phyloP scores from a whole-genome alignment of 1,140 invertebrate genomes.

The Lepidurus packardi region DNA sequence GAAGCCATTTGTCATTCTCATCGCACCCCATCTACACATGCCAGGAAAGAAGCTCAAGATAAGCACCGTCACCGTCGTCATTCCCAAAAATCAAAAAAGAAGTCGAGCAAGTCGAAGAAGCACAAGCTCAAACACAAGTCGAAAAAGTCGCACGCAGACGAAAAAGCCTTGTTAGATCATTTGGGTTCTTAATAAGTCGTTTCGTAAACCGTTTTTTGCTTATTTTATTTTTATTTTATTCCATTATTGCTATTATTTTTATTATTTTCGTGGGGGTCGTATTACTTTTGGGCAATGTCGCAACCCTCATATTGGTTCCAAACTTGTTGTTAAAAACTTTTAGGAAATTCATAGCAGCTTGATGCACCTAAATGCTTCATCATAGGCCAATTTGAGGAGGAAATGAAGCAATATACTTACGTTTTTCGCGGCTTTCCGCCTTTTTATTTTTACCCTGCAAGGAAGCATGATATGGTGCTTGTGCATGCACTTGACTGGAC shows the following conservation, averaged over 20 bases:
- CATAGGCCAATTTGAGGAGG: conserved; percentile 8
- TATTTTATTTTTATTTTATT: not conserved
- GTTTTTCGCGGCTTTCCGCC: not conserved
- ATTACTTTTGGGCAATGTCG: no score
- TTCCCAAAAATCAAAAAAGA: not conserved
- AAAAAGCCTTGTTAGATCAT: not conserved
- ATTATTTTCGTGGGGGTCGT: no score
- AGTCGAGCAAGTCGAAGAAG: not conserved
- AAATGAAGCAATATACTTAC: conserved; percentile 12
- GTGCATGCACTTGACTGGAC: not conserved
- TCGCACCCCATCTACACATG: not conserved
- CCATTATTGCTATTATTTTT: no score
- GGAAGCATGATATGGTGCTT: not conserved
- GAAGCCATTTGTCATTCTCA: conserved; percentile 14
- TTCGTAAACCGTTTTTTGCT: not conserved
- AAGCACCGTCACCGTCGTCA: not conserved
- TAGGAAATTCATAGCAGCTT: not conserved
- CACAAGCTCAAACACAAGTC: not conserved
- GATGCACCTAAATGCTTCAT: conserved; percentile 1
- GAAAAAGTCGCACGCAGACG: not conserved
- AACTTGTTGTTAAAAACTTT: not conserved
- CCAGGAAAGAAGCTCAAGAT: conserved; percentile 11
- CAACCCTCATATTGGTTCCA: not conserved
- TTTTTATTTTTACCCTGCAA: not conserved
- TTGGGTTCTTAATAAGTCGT: not conserved